A percentile compares a stretch with the other conserved stretches of the same genome.
phyloP scores from a whole-genome alignment of 1,140 invertebrate genomes.

The Paraescarpia echinospica region DNA sequence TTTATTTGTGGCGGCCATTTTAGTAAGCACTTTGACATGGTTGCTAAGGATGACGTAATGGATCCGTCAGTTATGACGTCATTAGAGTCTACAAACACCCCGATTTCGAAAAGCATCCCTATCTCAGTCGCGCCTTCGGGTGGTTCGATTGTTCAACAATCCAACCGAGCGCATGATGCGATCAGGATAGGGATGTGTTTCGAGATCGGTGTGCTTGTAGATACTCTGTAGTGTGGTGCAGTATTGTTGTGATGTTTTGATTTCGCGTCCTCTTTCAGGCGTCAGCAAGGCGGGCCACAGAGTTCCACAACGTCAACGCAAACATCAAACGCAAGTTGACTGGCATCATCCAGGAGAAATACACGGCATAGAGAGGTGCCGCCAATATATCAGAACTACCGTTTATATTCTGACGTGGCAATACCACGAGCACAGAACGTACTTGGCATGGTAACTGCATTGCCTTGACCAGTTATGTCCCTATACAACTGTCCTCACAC shows the following conservation, averaged over 20 bases:
- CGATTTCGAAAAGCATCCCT: no score
- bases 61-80: neutral
- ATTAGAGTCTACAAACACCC: no score
- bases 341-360: conserved; percentile 19
- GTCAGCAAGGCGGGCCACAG: conserved; percentile 58
- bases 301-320: conserved; percentile 71
- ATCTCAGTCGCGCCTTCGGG: no score
- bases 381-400: neutral
- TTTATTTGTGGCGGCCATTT: conserved; percentile 22
- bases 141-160: no score
- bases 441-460: no score
- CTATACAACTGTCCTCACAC: no score
- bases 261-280: conserved; percentile 48
- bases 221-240: neutral
- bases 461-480: no score
- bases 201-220: no score
- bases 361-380: neutral
- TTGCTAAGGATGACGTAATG: neutral
- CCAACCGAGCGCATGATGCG: no score
- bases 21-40: neutral
- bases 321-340: conserved; percentile 65
- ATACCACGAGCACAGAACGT: neutral
- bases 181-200: no score
- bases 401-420: neutral
- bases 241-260: neutral